Evolutionary conservation across 2,797 vertebrate species (phyloP).

Genomic region (Tokudaia muenninki): DNA sequence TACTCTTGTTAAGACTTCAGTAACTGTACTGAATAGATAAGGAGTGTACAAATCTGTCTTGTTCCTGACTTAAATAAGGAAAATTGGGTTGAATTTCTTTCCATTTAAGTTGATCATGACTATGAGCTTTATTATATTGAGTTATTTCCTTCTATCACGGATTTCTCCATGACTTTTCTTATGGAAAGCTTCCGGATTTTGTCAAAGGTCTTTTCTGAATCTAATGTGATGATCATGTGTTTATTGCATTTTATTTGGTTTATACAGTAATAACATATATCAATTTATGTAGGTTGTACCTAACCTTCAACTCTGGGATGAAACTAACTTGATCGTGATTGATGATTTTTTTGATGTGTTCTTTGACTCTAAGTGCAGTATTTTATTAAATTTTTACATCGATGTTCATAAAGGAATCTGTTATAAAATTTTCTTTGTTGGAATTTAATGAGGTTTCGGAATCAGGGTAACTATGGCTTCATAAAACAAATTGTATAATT

Average conservation of each 20-base stretch:
- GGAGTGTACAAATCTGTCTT: neutral
- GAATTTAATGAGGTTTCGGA: no score
- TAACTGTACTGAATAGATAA: neutral
- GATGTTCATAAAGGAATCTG: no score
- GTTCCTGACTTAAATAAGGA: neutral
- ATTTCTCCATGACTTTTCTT: neutral
- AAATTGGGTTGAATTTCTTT: neutral
- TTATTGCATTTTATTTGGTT: neutral
- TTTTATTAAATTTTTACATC: neutral
- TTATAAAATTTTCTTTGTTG: no score
- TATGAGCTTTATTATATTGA: neutral
- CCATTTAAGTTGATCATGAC: neutral
- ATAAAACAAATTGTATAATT: no score
- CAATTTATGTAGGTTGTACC: neutral
- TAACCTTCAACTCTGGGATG: neutral
- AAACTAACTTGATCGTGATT: neutral
- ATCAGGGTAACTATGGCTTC: no score
- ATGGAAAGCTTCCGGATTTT: neutral
- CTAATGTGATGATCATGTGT: neutral
- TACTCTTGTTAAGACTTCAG: neutral
- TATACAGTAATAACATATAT: neutral
- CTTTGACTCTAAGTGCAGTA: neutral
- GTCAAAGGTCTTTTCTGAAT: neutral
- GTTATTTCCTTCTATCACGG: neutral
- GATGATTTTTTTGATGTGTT: neutral